Evolutionary conservation across 2,113 vertebrate genomes (phyloP).

Genomic region (Heterotilapia buettikoferi): DNA sequence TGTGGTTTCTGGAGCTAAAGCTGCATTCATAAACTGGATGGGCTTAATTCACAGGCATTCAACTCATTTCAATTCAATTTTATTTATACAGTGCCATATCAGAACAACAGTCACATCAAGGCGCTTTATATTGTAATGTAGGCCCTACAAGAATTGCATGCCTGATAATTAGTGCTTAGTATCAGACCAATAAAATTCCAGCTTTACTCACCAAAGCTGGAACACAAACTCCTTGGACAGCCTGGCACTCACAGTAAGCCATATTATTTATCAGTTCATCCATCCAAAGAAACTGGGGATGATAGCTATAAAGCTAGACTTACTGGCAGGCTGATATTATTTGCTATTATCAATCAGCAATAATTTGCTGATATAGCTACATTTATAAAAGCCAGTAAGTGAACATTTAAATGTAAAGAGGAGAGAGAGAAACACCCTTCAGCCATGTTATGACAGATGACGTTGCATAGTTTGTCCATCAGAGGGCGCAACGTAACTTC

Average conservation of each 20-base stretch:
- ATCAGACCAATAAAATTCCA: not conserved
- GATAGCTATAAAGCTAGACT: not conserved
- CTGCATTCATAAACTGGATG: not conserved
- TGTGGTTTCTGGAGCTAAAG: not conserved
- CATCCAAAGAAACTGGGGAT: rapidly evolving
- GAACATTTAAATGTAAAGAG: not conserved
- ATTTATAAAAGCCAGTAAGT: not conserved
- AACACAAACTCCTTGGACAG: not conserved
- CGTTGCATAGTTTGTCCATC: not conserved
- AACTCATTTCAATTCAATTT: not conserved
- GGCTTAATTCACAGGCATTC: not conserved
- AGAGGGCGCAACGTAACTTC: rapidly evolving
- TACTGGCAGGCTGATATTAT: not conserved
- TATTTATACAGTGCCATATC: not conserved
- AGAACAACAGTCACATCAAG: not conserved
- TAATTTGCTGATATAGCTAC: not conserved
- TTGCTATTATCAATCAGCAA: not conserved
- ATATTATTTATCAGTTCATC: not conserved
- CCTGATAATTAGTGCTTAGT: not conserved
- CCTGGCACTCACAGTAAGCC: not conserved
- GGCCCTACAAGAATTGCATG: not conserved
- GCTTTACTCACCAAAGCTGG: not conserved
- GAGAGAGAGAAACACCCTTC: not conserved
- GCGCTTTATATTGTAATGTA: not conserved
- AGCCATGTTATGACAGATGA: not conserved